phyloP scores from a whole-genome alignment of 2,113 vertebrate species.

The Marmota flaviventris region DNA sequence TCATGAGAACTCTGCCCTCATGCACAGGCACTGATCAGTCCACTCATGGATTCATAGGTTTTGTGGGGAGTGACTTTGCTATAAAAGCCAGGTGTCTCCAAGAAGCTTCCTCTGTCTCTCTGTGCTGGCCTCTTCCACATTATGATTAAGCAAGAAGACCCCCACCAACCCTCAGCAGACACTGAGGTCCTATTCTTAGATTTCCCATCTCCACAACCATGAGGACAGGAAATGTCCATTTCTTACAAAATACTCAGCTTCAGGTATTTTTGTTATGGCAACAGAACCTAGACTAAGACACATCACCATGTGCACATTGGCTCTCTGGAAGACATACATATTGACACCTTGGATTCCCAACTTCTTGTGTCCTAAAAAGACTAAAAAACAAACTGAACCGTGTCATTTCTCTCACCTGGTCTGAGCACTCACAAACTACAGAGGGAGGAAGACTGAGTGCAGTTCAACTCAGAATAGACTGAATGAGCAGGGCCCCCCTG shows the following conservation, averaged over 20 bases:
- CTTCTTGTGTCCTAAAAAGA: too few relatives aligned
- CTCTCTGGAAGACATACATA: too few relatives aligned
- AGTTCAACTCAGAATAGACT: too few relatives aligned
- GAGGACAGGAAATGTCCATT: background rate
- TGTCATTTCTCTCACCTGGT: too few relatives aligned
- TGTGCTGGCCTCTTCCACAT: background rate
- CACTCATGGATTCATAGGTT: background rate
- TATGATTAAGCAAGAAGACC: background rate
- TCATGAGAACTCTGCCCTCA: too few relatives aligned
- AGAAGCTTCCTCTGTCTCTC: background rate
- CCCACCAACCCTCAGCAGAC: background rate
- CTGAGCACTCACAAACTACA: too few relatives aligned
- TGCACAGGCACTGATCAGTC: too few relatives aligned
- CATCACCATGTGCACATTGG: background rate
- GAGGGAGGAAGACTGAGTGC: too few relatives aligned
- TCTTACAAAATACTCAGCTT: background rate
- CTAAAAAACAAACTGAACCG: accelerated
- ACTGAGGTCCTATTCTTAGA: background rate
- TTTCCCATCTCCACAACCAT: background rate
- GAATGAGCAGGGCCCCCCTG: too few relatives aligned
- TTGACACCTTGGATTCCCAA: too few relatives aligned
- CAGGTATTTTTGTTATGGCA: background rate
- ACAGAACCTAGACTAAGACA: background rate
- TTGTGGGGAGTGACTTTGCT: background rate
- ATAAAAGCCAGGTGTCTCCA: background rate